Percentiles rank a stretch among this genome's conserved stretches.
phyloP scores from a whole-genome alignment of 2,888 invertebrate genomes.

The Emmelina monodactyla region DNA sequence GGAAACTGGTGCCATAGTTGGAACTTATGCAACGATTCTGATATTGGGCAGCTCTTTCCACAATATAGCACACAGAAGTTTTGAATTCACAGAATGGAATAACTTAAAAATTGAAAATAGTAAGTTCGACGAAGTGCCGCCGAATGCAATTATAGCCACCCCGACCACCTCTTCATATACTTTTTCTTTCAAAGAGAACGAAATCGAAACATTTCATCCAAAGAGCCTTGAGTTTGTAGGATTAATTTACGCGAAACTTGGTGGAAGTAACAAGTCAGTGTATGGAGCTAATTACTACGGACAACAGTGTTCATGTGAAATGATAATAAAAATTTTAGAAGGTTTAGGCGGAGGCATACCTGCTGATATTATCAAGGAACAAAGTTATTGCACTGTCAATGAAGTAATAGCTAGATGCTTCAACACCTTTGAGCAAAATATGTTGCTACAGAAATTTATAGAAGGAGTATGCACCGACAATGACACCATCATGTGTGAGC shows the following conservation, averaged over 20 bases:
- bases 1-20: constrained; percentile 69
- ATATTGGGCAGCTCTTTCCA: constrained; percentile 70
- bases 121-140: constrained; percentile 66
- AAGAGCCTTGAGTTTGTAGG: constrained; percentile 69
- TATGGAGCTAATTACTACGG: constrained; percentile 71
- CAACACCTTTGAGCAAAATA: constrained; percentile 69
- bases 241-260: constrained; percentile 43
- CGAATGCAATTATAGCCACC: constrained; percentile 59
- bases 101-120: constrained; percentile 70
- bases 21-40: constrained; percentile 67
- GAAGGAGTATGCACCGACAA: constrained; percentile 64
- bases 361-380: neutral
- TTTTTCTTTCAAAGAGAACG: constrained; percentile 53
- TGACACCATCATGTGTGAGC: constrained; percentile 64
- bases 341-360: neutral
- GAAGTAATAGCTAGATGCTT: constrained; percentile 69
- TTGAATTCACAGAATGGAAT: constrained; percentile 73
- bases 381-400: constrained; percentile 70
- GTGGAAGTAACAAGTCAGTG: constrained; percentile 46
- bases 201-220: constrained; percentile 43
- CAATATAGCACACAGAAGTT: constrained; percentile 63
- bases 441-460: constrained; percentile 69
- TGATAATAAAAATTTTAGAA: constrained; percentile 28
- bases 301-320: constrained; percentile 69
- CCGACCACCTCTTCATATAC: constrained; percentile 61